Conservation (phyloP, 2,113 vertebrate genomes). For the Picathartes gymnocephalus region DNA sequence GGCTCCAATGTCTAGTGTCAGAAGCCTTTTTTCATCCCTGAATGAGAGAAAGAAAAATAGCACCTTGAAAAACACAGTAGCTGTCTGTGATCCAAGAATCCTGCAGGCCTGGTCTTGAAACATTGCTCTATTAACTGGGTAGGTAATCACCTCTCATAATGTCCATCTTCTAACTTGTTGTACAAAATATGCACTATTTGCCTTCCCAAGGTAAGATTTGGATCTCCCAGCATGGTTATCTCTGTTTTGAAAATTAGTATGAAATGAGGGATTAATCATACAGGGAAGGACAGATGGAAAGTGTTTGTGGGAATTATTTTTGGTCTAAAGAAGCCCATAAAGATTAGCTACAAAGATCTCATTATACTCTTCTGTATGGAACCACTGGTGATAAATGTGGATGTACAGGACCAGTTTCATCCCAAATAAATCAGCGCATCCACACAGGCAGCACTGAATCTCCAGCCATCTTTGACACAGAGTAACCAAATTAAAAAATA, state of each 20-base stretch:
- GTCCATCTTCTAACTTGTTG: neutral
- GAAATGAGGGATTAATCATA: conserved; percentile 13
- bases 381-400: conserved; percentile 9
- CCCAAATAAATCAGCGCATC: neutral
- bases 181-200: neutral
- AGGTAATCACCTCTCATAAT: neutral
- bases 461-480: neutral
- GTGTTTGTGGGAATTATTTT: conserved; percentile 52
- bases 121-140: neutral
- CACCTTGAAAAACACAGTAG: neutral
- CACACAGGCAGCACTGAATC: neutral
- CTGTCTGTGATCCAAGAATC: neutral
- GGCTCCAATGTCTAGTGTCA: neutral
- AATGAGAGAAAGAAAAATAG: neutral
- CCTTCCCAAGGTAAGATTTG: neutral
- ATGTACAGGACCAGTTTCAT: neutral
- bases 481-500: neutral
- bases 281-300: neutral
- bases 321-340: conserved; percentile 22
- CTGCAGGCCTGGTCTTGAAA: neutral
- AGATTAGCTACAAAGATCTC: conserved; percentile 25
- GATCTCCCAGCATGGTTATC: neutral
- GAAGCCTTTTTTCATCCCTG: neutral
- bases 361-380: neutral
- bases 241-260: neutral